Base-by-base conservation (phyloP, 2,113 vertebrate genomes). In the Hydrochoerus hydrochaeris region DNA sequence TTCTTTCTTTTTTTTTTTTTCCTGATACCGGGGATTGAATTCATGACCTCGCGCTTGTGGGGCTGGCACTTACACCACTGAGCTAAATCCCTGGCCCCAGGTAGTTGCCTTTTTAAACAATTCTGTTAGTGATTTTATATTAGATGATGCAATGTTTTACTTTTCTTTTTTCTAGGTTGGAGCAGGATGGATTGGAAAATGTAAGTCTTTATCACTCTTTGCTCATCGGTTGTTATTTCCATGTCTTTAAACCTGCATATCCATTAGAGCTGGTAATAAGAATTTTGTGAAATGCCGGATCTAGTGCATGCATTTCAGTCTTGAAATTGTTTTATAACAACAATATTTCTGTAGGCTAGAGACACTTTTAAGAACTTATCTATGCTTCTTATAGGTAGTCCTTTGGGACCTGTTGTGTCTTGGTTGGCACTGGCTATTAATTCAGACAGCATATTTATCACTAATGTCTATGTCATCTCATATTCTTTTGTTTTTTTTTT, bases 101-200 rank as follows among this genome's bases (percentile, higher is more conserved):
- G 60, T 63, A 78, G 38, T 62, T 91, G 60, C 65, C 22, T 95
- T 13, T 71, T 88, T 69, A 58, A 49, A 41, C 90, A 57, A 0
- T 80, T 80, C 65, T 9, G 0, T 67, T 92, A 81, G 1, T 97
- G 67, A 57, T 12, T 35, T 78, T 12, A 87, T 20, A 38, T 92
- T 87, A 92, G 28, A 28, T 97, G 52, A 75, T 93, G 3, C 85
- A 84, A 44, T 60, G 58, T 92, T 80, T 80, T 16, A 19, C 49
- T 26, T 94, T 14, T 96, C 54, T 95, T 85, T 95, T 97, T 98
- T 85, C 82, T 96, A 99, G 99, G 99, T 99, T 26, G 99, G 99
- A 91, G 99, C 99, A 78, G 99, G 99, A 77, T 99, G 99, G 99
- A 99, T 99, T 98, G 99, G 99, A 97, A 99, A 99, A 99, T 97